phyloP scores from a whole-genome alignment of 2,888 invertebrate genomes.

The Ecdyonurus torrentis region DNA sequence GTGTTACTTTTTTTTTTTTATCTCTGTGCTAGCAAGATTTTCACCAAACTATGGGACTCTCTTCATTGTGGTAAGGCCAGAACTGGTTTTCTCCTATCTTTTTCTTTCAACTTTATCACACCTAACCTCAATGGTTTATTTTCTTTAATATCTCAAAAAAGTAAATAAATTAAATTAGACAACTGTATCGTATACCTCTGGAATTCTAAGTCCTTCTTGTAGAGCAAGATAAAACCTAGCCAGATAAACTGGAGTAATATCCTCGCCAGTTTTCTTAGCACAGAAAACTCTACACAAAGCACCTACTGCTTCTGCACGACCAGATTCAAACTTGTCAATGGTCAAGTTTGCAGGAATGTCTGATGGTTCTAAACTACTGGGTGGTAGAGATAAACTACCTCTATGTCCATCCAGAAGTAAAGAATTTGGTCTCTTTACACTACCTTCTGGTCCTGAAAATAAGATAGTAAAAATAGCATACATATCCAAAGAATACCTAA shows the following conservation, averaged over 20 bases:
- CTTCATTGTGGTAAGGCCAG: too few relatives aligned
- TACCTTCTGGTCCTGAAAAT: not conserved
- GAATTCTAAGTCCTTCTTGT: slow-evolving; percentile 64
- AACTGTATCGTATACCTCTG: slow-evolving; percentile 27
- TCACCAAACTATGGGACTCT: too few relatives aligned
- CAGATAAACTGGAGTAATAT: slow-evolving; percentile 78
- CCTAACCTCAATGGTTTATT: too few relatives aligned
- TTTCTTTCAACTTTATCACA: too few relatives aligned
- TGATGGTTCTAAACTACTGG: slow-evolving; percentile 36
- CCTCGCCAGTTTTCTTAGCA: slow-evolving; percentile 86
- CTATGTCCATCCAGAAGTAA: slow-evolving; percentile 36
- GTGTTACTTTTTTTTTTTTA: too few relatives aligned
- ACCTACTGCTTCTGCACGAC: slow-evolving; percentile 88
- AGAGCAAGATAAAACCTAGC: slow-evolving; percentile 87
- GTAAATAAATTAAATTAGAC: not conserved
- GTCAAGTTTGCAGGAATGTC: slow-evolving; percentile 51
- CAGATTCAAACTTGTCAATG: slow-evolving; percentile 63
- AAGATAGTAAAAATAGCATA: not conserved
- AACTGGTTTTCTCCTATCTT: too few relatives aligned
- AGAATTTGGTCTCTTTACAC: slow-evolving; percentile 40
- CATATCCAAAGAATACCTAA: too few relatives aligned
- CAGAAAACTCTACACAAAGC: slow-evolving; percentile 91
- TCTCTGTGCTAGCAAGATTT: too few relatives aligned
- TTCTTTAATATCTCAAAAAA: too few relatives aligned
- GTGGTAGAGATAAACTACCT: slow-evolving; percentile 4